Percentiles rank a stretch among this genome's conserved stretches.
phyloP scores from a whole-genome alignment of 2,888 invertebrate species.

The Eupithecia inturbata region DNA sequence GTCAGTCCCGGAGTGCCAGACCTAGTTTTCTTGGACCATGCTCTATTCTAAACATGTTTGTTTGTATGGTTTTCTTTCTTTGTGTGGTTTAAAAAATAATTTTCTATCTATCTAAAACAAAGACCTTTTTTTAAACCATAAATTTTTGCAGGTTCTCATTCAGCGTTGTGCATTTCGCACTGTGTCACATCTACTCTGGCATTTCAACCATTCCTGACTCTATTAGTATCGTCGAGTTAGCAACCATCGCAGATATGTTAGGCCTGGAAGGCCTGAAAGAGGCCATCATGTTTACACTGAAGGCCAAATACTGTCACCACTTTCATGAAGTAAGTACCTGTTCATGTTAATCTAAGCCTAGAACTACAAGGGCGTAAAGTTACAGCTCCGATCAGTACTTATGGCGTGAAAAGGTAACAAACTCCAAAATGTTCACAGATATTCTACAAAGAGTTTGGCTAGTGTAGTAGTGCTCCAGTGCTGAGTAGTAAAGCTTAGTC shows the following conservation, averaged over 20 bases:
- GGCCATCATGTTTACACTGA: constrained; percentile 93
- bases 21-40: too few relatives aligned
- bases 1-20: too few relatives aligned
- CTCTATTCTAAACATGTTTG: too few relatives aligned
- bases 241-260: constrained; percentile 94
- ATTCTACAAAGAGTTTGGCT: too few relatives aligned
- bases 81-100: too few relatives aligned
- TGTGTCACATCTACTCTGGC: constrained; percentile 97
- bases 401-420: background rate
- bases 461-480: too few relatives aligned
- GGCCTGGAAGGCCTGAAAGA: constrained; percentile 96
- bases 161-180: constrained; percentile 93
- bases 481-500: too few relatives aligned
- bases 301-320: constrained; percentile 95
- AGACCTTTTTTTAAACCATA: background rate
- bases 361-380: background rate
- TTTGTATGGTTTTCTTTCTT: too few relatives aligned
- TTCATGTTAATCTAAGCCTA: background rate
- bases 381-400: background rate
- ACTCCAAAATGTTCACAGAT: too few relatives aligned
- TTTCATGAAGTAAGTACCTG: constrained; percentile 89
- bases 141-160: constrained; percentile 87
- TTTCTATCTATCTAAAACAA: background rate
- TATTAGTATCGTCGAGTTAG: constrained; percentile 93
- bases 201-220: constrained; percentile 94